These are phyloP conservation scores for Sarcophaga rosellei DNA, from an alignment of 2,888 invertebrate genomes.

Conservation along the genomic window DNA sequence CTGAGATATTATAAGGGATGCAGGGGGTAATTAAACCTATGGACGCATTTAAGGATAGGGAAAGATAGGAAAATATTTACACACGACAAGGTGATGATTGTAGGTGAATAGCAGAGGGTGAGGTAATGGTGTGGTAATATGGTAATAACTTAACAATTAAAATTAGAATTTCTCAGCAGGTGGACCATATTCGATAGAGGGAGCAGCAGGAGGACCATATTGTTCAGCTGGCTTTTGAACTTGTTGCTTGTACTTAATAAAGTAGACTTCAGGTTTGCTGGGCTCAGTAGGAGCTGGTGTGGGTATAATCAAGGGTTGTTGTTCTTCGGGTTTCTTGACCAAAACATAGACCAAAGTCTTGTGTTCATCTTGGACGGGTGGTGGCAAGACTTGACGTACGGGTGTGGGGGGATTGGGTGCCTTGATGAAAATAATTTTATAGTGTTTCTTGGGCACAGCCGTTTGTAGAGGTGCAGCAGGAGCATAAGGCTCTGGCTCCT, in stretches of 20 bases:
- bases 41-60: slow-evolving; percentile 13
- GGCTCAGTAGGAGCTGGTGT: slow-evolving; percentile 92
- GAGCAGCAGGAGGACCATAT: slow-evolving; percentile 78
- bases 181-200: slow-evolving; percentile 78
- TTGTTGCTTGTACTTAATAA: slow-evolving; percentile 88
- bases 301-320: slow-evolving; percentile 89
- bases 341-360: slow-evolving; percentile 94
- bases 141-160: neutral
- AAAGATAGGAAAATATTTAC: slow-evolving; percentile 49
- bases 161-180: slow-evolving; percentile 78
- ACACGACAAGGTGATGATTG: slow-evolving; percentile 30
- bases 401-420: slow-evolving; percentile 82
- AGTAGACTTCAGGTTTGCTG: slow-evolving; percentile 94
- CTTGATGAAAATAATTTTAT: slow-evolving; percentile 84
- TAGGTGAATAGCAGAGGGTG: neutral
- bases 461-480: slow-evolving; percentile 80
- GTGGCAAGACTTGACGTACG: slow-evolving; percentile 82
- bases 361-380: slow-evolving; percentile 92
- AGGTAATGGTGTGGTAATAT: neutral
- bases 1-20: neutral
- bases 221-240: slow-evolving; percentile 76
- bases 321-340: slow-evolving; percentile 94
- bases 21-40: slow-evolving; percentile 44
- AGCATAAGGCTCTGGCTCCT: slow-evolving; percentile 81
- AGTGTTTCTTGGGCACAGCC: slow-evolving; percentile 82